phyloP scores from a whole-genome alignment of 2,113 vertebrate species.

The Microcebus murinus region DNA sequence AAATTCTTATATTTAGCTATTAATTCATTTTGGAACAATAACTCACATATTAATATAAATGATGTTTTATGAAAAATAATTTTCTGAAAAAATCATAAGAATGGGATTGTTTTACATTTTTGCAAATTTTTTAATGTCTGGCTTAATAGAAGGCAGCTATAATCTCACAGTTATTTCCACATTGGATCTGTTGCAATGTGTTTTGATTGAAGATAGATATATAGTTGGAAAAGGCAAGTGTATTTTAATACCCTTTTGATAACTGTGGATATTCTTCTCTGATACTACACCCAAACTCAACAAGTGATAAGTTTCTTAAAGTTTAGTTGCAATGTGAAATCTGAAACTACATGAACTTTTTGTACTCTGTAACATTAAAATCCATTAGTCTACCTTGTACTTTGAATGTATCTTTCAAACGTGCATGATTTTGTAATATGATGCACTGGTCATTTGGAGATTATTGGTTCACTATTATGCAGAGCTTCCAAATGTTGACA shows the following conservation, averaged over 20 bases:
- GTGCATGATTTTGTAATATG: neutral
- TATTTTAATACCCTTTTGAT: conserved; percentile 37
- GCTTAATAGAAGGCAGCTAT: neutral
- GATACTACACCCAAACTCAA: neutral
- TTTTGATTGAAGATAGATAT: conserved; percentile 34
- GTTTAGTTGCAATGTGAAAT: conserved; percentile 39
- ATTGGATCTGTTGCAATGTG: neutral
- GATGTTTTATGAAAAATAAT: conserved; percentile 21
- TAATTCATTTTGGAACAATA: conserved; percentile 47
- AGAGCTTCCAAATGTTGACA: conserved; percentile 28
- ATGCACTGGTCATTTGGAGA: conserved; percentile 23
- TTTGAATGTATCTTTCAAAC: conserved; percentile 52
- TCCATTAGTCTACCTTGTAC: neutral
- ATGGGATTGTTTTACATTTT: neutral
- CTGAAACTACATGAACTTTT: conserved; percentile 25
- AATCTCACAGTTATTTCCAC: neutral
- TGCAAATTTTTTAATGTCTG: conserved; percentile 43
- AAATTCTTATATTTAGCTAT: neutral
- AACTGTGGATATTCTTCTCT: conserved; percentile 21
- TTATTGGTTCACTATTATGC: neutral
- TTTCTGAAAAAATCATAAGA: conserved; percentile 14
- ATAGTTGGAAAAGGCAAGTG: neutral
- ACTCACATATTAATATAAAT: conserved; percentile 23
- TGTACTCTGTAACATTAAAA: conserved; percentile 48
- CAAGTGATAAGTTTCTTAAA: conserved; percentile 21